Evolutionary conservation across 2,888 invertebrate genomes (phyloP).

Genomic region (Tetranychus piercei): DNA sequence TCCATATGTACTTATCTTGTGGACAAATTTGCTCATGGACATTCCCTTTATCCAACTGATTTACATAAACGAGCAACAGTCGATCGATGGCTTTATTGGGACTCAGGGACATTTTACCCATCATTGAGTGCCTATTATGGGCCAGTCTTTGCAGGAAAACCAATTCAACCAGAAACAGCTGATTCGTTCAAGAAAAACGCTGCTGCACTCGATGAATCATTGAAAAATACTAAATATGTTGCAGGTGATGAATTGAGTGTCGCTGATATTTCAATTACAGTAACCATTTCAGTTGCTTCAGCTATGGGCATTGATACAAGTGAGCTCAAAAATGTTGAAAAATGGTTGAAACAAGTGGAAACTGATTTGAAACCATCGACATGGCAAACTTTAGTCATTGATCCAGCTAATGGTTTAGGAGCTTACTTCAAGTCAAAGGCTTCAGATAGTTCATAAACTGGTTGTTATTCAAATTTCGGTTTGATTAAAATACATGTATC

Average conservation of each 20-base stretch:
- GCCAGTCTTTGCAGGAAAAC: neutral
- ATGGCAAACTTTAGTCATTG: neutral
- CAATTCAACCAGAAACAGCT: neutral
- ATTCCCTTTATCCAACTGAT: slow-evolving; percentile 7
- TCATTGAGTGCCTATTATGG: neutral
- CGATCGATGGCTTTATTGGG: neutral
- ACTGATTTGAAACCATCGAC: neutral
- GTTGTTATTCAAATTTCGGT: no score
- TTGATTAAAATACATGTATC: no score
- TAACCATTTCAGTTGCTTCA: neutral
- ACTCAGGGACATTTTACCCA: neutral
- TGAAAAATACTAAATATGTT: neutral
- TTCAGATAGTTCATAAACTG: no score
- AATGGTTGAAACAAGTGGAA: neutral
- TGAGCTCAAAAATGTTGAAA: neutral
- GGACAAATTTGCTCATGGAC: neutral
- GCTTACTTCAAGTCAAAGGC: neutral
- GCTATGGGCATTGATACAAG: neutral
- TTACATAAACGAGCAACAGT: neutral
- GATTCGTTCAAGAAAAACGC: neutral
- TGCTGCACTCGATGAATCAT: neutral
- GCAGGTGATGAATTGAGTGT: neutral
- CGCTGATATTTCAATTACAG: neutral
- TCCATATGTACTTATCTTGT: slow-evolving; percentile 9
- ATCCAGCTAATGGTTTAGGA: neutral